phyloP scores from a whole-genome alignment of 1,140 invertebrate genomes.

The Phymorhynchus buccinoides region DNA sequence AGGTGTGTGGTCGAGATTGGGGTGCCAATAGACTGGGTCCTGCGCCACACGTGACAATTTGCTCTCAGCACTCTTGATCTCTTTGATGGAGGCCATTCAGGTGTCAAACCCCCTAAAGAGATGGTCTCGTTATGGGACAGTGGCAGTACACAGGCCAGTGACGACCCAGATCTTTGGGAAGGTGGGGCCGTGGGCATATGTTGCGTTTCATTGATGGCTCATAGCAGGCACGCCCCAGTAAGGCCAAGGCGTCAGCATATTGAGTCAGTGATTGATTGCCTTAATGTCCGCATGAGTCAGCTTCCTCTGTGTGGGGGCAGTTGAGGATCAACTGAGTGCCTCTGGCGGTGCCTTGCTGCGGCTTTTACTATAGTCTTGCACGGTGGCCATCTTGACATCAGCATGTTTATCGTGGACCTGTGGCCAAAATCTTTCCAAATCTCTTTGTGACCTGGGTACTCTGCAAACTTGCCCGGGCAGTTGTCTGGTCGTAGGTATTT shows the following conservation, averaged over 20 bases:
- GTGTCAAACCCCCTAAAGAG: not conserved
- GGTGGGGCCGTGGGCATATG: not conserved
- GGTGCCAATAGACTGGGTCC: not conserved
- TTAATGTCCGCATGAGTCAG: too few relatives aligned
- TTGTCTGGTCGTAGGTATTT: not conserved
- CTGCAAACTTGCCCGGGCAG: not conserved
- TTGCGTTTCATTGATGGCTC: not conserved
- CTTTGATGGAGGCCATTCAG: not conserved
- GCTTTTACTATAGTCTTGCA: not conserved
- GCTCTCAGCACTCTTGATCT: not conserved
- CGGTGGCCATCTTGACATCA: not conserved
- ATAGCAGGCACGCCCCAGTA: not conserved
- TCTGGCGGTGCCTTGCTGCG: not conserved
- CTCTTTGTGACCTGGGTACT: not conserved
- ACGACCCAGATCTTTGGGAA: not conserved
- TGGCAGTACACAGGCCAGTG: not conserved
- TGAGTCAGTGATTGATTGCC: too few relatives aligned
- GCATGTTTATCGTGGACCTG: not conserved
- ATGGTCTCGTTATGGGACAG: not conserved
- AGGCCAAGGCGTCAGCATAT: not conserved
- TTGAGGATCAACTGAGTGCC: not conserved
- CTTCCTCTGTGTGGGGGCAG: not conserved
- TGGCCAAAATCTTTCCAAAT: not conserved
- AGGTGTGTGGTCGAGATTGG: too few relatives aligned
- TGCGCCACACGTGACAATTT: not conserved